A percentile compares a stretch with the other conserved stretches of the same genome.
phyloP scores from a whole-genome alignment of 2,888 invertebrate species.

The Scaptomyza polygonia region DNA sequence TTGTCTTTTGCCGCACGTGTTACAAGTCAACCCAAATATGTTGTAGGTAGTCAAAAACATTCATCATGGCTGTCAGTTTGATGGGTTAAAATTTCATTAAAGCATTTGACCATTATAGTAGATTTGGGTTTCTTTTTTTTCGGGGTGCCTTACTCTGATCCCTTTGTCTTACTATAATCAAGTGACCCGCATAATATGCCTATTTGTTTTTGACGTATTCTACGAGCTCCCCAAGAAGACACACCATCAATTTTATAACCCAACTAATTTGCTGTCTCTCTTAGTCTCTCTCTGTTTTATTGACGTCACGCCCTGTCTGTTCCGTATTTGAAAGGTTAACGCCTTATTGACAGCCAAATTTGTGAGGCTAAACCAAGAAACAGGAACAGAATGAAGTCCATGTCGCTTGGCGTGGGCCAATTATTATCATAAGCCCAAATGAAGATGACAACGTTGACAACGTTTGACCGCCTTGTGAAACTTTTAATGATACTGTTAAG shows the following conservation, averaged over 20 bases:
- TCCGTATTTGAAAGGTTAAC: slow-evolving; percentile 58
- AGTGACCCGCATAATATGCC: slow-evolving; percentile 60
- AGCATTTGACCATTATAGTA: slow-evolving; percentile 49
- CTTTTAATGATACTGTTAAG: slow-evolving; percentile 73
- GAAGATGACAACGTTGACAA: slow-evolving; percentile 69
- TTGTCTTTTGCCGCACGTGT: slow-evolving; percentile 39
- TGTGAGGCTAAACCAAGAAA: not conserved
- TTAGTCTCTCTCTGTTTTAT: slow-evolving; percentile 29
- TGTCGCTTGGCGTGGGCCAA: slow-evolving; percentile 46
- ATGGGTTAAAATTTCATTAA: slow-evolving; percentile 71
- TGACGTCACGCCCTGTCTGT: slow-evolving; percentile 40
- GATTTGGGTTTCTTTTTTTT: not conserved
- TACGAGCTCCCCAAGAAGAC: too few species aligned
- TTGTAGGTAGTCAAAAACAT: slow-evolving; percentile 36
- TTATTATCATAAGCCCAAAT: slow-evolving; percentile 77
- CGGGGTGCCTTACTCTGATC: not conserved
- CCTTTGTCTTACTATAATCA: slow-evolving; percentile 62
- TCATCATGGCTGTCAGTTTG: slow-evolving; percentile 66
- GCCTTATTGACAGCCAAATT: slow-evolving; percentile 52
- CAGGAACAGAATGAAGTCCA: slow-evolving; percentile 28
- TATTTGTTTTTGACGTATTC: slow-evolving; percentile 71
- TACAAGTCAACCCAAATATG: slow-evolving; percentile 3
- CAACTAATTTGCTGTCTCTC: slow-evolving; percentile 27
- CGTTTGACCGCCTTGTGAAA: slow-evolving; percentile 39
- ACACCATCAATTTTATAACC: slow-evolving; percentile 68